These are phyloP conservation scores for Nymphicus hollandicus DNA, from an alignment of 2,113 vertebrate genomes.

Conservation along the genomic window DNA sequence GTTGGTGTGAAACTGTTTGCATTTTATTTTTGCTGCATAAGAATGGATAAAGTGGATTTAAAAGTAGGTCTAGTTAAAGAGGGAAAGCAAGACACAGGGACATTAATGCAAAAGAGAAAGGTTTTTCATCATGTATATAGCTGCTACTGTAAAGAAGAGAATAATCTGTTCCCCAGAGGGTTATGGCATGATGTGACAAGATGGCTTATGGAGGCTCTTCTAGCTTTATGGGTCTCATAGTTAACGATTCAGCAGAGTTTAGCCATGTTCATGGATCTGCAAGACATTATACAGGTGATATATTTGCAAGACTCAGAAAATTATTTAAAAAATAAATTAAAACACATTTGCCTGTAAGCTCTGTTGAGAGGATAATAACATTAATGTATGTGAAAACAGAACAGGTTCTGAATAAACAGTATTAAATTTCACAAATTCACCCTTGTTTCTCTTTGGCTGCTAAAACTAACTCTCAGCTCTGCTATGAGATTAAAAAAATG, in stretches of 20 bases:
- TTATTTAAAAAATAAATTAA: not conserved
- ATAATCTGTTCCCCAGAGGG: not conserved
- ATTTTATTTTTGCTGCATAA: not conserved
- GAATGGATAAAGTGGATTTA: not conserved
- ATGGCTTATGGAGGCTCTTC: not conserved
- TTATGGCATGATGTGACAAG: not conserved
- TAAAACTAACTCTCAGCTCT: not conserved
- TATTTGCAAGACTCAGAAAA: not conserved
- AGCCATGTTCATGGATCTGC: not conserved
- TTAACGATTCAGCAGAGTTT: not conserved
- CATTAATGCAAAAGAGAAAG: not conserved
- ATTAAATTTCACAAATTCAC: not conserved
- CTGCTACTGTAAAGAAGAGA: not conserved
- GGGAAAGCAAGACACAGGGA: not conserved
- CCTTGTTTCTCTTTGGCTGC: not conserved
- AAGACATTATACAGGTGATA: not conserved
- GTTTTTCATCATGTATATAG: not conserved
- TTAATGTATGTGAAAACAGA: not conserved
- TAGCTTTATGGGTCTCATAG: not conserved
- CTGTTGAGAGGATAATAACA: not conserved
- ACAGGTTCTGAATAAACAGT: not conserved
- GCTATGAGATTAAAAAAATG: not conserved
- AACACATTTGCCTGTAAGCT: not conserved
- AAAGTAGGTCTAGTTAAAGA: not conserved
- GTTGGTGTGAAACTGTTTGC: not conserved